phyloP scores from a whole-genome alignment of 2,113 vertebrate species.

The Corythoichthys haematopterus region DNA sequence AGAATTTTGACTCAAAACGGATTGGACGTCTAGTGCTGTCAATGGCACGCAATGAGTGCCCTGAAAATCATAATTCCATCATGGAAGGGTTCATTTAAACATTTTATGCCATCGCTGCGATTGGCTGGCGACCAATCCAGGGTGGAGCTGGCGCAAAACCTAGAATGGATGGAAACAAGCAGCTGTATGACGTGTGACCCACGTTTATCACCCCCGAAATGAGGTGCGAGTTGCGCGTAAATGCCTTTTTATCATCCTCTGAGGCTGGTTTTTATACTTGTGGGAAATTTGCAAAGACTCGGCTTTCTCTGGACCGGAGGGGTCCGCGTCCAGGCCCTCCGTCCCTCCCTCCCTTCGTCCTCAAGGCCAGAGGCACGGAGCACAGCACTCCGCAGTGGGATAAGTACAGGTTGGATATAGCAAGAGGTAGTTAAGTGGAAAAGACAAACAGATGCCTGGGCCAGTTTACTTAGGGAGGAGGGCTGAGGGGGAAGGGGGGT shows the following conservation, averaged over 20 bases:
- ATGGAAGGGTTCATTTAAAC: too few species aligned
- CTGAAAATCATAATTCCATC: too few species aligned
- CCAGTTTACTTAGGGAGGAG: constrained; percentile 64
- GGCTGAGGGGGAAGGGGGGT: constrained; percentile 40
- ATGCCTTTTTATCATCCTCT: constrained; percentile 7
- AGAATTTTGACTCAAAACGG: too few species aligned
- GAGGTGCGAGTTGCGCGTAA: neutral
- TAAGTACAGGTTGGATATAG: constrained; percentile 73
- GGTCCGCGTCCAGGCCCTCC: constrained; percentile 36
- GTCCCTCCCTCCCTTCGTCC: constrained; percentile 15
- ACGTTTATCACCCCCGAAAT: neutral
- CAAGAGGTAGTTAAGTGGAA: constrained; percentile 72
- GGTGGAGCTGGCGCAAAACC: too few species aligned
- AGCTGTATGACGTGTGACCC: neutral
- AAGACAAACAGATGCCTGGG: constrained; percentile 72
- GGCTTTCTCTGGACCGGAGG: constrained; percentile 6
- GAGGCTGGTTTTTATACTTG: constrained; percentile 1
- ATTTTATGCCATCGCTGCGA: too few species aligned
- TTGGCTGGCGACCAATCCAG: too few species aligned
- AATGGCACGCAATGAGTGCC: too few species aligned
- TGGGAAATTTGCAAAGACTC: neutral
- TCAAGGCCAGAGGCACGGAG: constrained; percentile 57
- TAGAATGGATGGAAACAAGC: neutral
- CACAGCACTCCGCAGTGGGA: constrained; percentile 60
- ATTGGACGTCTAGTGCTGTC: too few species aligned